Evolutionary conservation across 2,888 invertebrate genomes (phyloP).

Genomic region (Zonitis immaculata): DNA sequence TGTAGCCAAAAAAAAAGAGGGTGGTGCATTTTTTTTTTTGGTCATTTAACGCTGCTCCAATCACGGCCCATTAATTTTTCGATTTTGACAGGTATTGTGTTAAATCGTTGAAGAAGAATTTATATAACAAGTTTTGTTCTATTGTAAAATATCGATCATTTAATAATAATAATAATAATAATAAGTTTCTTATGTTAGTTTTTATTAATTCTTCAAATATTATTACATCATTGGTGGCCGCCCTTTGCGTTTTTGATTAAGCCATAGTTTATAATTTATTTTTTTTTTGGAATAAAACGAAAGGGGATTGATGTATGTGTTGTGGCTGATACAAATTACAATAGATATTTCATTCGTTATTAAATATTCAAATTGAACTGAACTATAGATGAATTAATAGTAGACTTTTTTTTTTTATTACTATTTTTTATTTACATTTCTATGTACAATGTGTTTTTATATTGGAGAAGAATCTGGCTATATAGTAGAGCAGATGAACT

Average conservation of each 20-base stretch:
- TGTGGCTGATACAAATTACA: conserved; percentile 25
- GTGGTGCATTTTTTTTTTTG: conserved; percentile 10
- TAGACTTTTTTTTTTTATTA: neutral
- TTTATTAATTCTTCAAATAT: neutral
- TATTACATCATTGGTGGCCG: neutral
- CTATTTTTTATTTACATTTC: neutral
- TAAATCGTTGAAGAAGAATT: conserved; percentile 8
- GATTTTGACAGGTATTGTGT: conserved; percentile 17
- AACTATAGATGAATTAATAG: neutral
- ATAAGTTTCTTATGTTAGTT: neutral
- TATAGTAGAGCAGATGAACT: conserved; percentile 24
- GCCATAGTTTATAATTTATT: neutral
- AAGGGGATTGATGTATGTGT: conserved; percentile 26
- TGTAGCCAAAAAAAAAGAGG: no score
- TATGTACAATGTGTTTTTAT: neutral
- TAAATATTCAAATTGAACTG: conserved; percentile 23
- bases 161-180: no score
- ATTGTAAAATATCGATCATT: neutral
- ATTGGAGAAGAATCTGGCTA: conserved; percentile 12
- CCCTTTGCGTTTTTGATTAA: neutral
- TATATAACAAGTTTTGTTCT: neutral
- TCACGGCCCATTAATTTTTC: conserved; percentile 8
- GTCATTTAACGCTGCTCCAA: conserved; percentile 18
- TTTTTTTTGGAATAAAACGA: no score
- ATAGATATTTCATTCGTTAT: conserved; percentile 25